phyloP scores from a whole-genome alignment of 2,797 vertebrate genomes.

The Danionella dracula region DNA sequence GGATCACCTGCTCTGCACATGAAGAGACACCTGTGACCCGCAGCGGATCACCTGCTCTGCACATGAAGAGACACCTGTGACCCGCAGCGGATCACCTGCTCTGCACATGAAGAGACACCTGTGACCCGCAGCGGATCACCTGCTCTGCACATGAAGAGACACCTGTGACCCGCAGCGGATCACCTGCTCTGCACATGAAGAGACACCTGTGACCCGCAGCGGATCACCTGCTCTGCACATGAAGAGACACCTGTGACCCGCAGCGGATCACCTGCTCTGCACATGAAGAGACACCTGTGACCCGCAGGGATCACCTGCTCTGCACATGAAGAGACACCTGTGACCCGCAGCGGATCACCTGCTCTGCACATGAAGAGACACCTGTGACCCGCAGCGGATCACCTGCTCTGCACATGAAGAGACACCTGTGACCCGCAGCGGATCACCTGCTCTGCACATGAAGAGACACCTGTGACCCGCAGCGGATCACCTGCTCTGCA shows the following conservation, averaged over 20 bases:
- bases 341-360: slow-evolving; percentile 68
- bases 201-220: slow-evolving; percentile 82
- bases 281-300: slow-evolving; percentile 99
- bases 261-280: too few relatives aligned
- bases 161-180: slow-evolving; percentile 80
- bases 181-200: slow-evolving; percentile 99
- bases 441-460: too few relatives aligned
- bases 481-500: too few relatives aligned
- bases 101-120: slow-evolving; percentile 98
- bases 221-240: too few relatives aligned
- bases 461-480: slow-evolving; percentile 89
- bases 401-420: slow-evolving; percentile 99
- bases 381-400: slow-evolving; percentile 77
- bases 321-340: slow-evolving; percentile 98
- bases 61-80: slow-evolving; percentile 99
- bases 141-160: slow-evolving; percentile 98
- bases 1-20: too few relatives aligned
- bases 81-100: too few relatives aligned
- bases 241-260: slow-evolving; percentile 92
- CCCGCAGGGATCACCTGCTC: too few relatives aligned
- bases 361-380: slow-evolving; percentile 99
- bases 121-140: slow-evolving; percentile 71
- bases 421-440: slow-evolving; percentile 83
- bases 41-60: too few relatives aligned
- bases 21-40: slow-evolving; percentile 92